Evolutionary conservation across 2,113 vertebrate species (phyloP).

Genomic region (Dasyurus viverrinus): DNA sequence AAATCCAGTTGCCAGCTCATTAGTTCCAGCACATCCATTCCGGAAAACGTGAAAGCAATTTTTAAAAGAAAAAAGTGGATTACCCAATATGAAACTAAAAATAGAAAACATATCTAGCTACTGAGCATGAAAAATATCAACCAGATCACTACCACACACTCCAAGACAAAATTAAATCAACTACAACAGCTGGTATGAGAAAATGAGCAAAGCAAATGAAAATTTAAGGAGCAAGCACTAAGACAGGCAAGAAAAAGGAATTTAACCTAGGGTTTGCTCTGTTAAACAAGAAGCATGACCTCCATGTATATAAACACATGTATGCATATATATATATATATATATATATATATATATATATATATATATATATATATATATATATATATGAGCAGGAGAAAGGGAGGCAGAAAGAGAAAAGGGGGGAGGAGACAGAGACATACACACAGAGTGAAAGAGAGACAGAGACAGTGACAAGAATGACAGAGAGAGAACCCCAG

Average conservation of each 20-base stretch:
- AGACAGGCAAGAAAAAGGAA: conserved; percentile 9
- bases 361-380: too few species aligned
- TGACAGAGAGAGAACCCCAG: background rate
- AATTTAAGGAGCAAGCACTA: conserved; percentile 7
- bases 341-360: background rate
- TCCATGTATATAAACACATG: background rate
- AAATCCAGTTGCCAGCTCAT: background rate
- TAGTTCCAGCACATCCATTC: background rate
- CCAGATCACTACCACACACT: background rate
- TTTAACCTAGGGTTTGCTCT: background rate
- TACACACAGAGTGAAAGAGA: background rate
- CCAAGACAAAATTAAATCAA: conserved; percentile 6
- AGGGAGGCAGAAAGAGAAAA: too few species aligned
- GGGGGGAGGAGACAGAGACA: background rate
- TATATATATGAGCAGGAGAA: too few species aligned
- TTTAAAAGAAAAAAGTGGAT: conserved; percentile 2
- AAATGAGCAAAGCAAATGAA: background rate
- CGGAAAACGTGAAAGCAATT: background rate
- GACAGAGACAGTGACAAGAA: too few species aligned
- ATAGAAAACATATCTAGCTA: background rate
- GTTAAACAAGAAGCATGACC: background rate
- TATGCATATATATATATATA: too few species aligned
- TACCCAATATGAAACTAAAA: conserved; percentile 7
- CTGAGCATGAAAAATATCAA: background rate
- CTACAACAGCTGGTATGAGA: background rate